Evolutionary conservation across 2,797 vertebrate species (phyloP).

Genomic region (Hippocampus kuda): DNA sequence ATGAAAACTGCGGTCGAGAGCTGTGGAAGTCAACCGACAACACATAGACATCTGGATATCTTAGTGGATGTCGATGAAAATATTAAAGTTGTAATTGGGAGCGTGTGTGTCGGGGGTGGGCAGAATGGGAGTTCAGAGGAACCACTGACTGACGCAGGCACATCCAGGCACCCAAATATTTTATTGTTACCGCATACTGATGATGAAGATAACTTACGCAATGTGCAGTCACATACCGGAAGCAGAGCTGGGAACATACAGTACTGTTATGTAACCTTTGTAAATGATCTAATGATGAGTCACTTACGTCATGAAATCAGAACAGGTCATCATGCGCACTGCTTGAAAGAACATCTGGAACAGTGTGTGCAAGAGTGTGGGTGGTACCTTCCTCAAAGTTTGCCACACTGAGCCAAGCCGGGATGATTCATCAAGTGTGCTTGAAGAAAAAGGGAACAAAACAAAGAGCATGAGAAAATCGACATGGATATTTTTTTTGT

Average conservation of each 20-base stretch:
- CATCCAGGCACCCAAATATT: not conserved
- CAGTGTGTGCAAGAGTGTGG: constrained; percentile 35
- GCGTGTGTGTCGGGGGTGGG: not conserved
- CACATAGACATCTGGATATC: not conserved
- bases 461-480: not conserved
- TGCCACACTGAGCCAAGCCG: constrained; percentile 30
- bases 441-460: not conserved
- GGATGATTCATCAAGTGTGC: constrained; percentile 2
- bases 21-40: not conserved
- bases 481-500: not conserved
- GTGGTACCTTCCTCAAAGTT: constrained; percentile 38
- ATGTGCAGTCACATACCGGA: not conserved
- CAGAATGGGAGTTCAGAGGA: not conserved
- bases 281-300: constrained; percentile 42
- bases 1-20: not conserved
- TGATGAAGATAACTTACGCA: constrained; percentile 4
- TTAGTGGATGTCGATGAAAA: not conserved
- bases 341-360: constrained; percentile 30
- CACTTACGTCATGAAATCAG: constrained; percentile 28
- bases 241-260: constrained; percentile 16
- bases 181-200: not conserved
- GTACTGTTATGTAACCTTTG: constrained; percentile 43
- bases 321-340: constrained; percentile 9
- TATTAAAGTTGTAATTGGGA: not conserved
- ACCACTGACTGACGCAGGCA: not conserved